Base-by-base conservation (phyloP, 2,888 invertebrate genomes). In the Rhodophaea formosa region DNA sequence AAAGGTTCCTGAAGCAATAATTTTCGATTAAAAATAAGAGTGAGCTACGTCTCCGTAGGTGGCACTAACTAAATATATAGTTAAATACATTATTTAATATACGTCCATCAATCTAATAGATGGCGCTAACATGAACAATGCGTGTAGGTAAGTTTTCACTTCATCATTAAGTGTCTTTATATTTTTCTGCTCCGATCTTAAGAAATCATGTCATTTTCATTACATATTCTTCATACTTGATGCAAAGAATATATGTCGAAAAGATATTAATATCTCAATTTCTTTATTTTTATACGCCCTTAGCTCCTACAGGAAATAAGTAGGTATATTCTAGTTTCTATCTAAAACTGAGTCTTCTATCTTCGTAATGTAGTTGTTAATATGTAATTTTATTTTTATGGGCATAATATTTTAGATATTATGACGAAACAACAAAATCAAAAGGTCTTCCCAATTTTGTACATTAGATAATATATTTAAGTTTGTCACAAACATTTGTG, bases 401-500 rank as follows among this genome's bases (percentile, higher is more conserved):
- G 63, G 71, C 76, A 78, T 79, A 80, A 79, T 78, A 76, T 55
- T 61, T 65, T 62, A 57, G 56, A 62, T 57, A 60, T 60, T 58
- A 63, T 60, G 55, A 64, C 49, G 57, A 74, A 79, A 72, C 85
- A 79, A 80, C 84, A 83, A 82, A 82, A 82, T 86, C 82, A 62
- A 67, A 71, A 76, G 68, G 86, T 87, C 86, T 86, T 86, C 86
- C 56, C 86, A 82, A 72, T 68, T 59, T 66, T 76, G 72, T 79
- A 72, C 68, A 60, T 64, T 70, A 62, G 65, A 67, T 57, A 63
- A 71, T 76, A 68, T 69, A 71, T 70, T 65, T 74, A 72, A 66
- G 69, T 68, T 54, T 59, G 66, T 68, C 69, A 69, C 71, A 74
- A 75, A 71, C 60, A 55, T 2, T 66, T 69, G 68, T 67, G 65